Evolutionary conservation across 2,888 invertebrate genomes (phyloP), one percentile per base, ranked within the genome.

Genomic region (Drosophila aldrichi): DNA sequence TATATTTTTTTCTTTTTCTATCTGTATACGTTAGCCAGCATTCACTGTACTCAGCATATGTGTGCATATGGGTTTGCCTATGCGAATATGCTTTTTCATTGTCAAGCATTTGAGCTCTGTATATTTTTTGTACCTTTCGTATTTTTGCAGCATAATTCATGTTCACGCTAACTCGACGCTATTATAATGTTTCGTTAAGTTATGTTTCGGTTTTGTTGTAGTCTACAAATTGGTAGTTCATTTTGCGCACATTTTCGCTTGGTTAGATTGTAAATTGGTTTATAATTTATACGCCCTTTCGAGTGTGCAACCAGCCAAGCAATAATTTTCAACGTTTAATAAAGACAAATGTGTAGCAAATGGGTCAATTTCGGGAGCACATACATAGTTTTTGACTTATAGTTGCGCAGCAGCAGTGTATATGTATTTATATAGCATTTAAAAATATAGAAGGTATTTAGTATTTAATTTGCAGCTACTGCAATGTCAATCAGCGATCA

Each of bases 241-340:
- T 86, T 88, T 81, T 60, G 78, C 38, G 75, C 88, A 79, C 74
- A 79, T 79, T 82, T 88, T 74, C 70, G 70, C 67, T 62, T 68
- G 76, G 72, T 58, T 79, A 75, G 86, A 80, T 83, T 75, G 79
- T 83, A 86, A 89, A 86, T 86, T 86, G 89, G 89, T 79, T 87
- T 89, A 79, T 87, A 86, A 86, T 86, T 86, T 89, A 86, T 86
- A 79, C 59, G 74, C 66, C 70, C 51, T 71, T 55, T 70, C 63
- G 74, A 71, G 65, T 67, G 60, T 52, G 44, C 68, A 62, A 57
- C 54, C 67, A 74, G 64, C 18, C 48, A 60, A 64, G 57, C 70
- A 76, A 80, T 89, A 89, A 81, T 77, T 84, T 80, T 58, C 44
- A 52, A 51, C 64, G 54, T 79, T 78, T 86, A 86, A 89, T 89